Base-by-base conservation (phyloP, 1,140 invertebrate species). In the Brachionus plicatilis region DNA sequence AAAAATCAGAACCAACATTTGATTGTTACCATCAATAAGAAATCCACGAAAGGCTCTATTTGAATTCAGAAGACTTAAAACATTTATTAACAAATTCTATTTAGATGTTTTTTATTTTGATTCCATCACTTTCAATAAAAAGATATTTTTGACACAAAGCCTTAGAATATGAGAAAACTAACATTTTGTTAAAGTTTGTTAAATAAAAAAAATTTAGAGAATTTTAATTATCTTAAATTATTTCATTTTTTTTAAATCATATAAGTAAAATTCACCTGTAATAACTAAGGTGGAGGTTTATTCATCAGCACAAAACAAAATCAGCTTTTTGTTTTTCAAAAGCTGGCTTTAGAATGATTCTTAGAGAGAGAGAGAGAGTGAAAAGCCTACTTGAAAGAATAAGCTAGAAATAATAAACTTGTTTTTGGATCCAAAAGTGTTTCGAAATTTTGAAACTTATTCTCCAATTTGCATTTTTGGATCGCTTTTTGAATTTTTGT, bases 361-460 rank as follows among this genome's bases (percentile, higher is more conserved):
- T 60, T 60, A 60, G 20, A 60, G 9, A 60, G 4, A 56, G 17
- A 60, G 53, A 60, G 53, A 60, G 20, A 72, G 68, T 43, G 41
- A 68, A 68, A 68, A 68, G 14, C 17, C 68, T 72, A 72, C 68
- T 72, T 72, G 68, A 72, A 72, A 72, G 37, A 72, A 72, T 41
- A 72, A 72, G 37, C 41, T 41, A 41, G 41, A 41, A 41, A 72
- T 41, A 72, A 72, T 41, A 72, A 72, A 72, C 68, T 72, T 72
- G 68, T 72, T 72, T 72, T 72, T 72, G 17, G 37, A 41, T 72
- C n/a, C 68, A 43, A 43, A 68, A 72, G 11, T 41, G 68, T 72
- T 72, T 72, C 68, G 24, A 68, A 14, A 17, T 12, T 33, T 68
- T 68, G 9, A 41, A 68, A 41, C 29, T 68, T 68, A 33, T 33